Evolutionary conservation across 2,797 vertebrate species (phyloP).

Genomic region (Argya squamiceps): DNA sequence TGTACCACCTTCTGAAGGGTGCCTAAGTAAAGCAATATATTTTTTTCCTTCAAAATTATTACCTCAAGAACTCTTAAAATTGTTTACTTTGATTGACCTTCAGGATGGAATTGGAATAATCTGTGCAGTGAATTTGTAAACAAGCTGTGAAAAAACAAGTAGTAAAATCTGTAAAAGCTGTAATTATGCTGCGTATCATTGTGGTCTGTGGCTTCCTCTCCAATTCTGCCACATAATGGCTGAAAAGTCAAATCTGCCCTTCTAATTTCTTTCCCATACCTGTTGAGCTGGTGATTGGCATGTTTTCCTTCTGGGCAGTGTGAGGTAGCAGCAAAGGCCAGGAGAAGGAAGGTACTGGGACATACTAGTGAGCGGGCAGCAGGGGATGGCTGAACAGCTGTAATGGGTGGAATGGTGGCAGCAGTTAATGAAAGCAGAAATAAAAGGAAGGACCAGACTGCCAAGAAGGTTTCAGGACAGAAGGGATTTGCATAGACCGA

Average conservation of each 20-base stretch:
- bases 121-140: neutral
- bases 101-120: neutral
- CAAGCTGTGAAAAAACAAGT: neutral
- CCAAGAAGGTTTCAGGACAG: constrained; percentile 16
- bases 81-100: neutral
- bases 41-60: neutral
- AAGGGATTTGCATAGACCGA: constrained; percentile 34
- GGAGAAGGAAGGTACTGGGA: neutral
- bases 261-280: neutral
- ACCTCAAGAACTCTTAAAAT: neutral
- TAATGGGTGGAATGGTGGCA: neutral
- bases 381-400: neutral
- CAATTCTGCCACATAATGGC: neutral
- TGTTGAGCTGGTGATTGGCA: neutral
- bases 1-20: neutral
- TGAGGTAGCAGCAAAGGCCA: neutral
- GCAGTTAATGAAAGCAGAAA: neutral
- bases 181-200: neutral
- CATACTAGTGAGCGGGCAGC: neutral
- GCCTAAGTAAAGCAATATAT: neutral
- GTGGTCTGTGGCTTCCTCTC: neutral
- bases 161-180: neutral
- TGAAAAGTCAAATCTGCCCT: neutral
- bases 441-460: neutral
- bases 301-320: neutral